Percentiles rank a stretch among this genome's conserved stretches.
Evolutionary conservation across 1,140 invertebrate genomes (phyloP).

Genomic region (Idris sp.): DNA sequence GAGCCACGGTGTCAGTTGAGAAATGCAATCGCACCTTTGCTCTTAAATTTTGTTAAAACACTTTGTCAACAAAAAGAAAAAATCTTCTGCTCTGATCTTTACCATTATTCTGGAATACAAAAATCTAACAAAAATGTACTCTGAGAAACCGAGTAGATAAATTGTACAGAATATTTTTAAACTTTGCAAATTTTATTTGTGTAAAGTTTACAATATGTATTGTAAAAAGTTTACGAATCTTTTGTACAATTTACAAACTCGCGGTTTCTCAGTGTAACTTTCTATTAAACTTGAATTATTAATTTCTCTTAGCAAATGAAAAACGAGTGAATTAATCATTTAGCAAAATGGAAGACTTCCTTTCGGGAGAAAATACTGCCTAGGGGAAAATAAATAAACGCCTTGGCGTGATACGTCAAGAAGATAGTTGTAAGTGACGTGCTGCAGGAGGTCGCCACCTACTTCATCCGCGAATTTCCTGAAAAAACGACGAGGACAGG

Average conservation of each 20-base stretch:
- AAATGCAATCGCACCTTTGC: constrained; percentile 10
- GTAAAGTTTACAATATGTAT: too few relatives aligned
- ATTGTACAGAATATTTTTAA: too few relatives aligned
- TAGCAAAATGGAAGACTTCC: constrained; percentile 17
- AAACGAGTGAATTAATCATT: constrained; percentile 24
- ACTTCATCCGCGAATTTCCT: constrained; percentile 38
- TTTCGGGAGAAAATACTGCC: constrained; percentile 2
- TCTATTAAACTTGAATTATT: too few relatives aligned
- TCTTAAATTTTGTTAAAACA: constrained; percentile 60
- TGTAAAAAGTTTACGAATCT: too few relatives aligned
- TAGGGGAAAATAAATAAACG: constrained; percentile 37
- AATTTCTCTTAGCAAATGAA: not conserved
- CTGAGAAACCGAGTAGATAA: too few relatives aligned
- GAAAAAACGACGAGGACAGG: constrained; percentile 68
- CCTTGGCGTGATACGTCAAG: constrained; percentile 38
- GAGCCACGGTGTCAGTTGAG: constrained; percentile 61
- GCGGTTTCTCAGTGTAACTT: too few relatives aligned
- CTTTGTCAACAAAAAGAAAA: too few relatives aligned
- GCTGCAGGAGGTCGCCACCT: constrained; percentile 38
- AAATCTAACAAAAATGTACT: too few relatives aligned
- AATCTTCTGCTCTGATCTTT: too few relatives aligned
- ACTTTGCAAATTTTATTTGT: too few relatives aligned
- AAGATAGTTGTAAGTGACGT: constrained; percentile 25
- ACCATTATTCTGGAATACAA: too few relatives aligned
- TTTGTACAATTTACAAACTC: too few relatives aligned